Evolutionary conservation across 2,888 invertebrate genomes (phyloP).

Genomic region (Allacma fusca): DNA sequence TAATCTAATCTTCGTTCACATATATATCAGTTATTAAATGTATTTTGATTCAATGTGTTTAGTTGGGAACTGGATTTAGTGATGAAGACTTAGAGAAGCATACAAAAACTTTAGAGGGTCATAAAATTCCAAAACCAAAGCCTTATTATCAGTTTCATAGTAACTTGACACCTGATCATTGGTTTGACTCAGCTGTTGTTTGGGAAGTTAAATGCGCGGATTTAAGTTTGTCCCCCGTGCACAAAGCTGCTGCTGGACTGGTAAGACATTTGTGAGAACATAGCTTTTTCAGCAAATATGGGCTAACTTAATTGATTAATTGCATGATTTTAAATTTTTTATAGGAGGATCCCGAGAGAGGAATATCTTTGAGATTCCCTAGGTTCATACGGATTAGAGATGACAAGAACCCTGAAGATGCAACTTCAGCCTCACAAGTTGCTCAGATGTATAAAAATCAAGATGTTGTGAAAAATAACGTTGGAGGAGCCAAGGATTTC

Average conservation of each 20-base stretch:
- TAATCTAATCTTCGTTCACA: no score
- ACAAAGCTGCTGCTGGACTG: slow-evolving; percentile 86
- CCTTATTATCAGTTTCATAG: slow-evolving; percentile 82
- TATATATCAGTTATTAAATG: slow-evolving; percentile 23
- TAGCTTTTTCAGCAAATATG: no score
- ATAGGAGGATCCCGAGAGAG: slow-evolving; percentile 84
- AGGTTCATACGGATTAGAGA: slow-evolving; percentile 88
- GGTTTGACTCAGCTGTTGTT: slow-evolving; percentile 86
- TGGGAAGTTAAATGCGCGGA: slow-evolving; percentile 99
- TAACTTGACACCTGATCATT: slow-evolving; percentile 80
- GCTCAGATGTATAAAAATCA: slow-evolving; percentile 90
- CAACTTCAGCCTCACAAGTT: slow-evolving; percentile 88
- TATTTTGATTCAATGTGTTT: slow-evolving; percentile 40
- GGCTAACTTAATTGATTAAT: no score
- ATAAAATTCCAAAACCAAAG: slow-evolving; percentile 78
- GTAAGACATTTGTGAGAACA: slow-evolving; percentile 67
- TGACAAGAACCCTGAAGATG: slow-evolving; percentile 92
- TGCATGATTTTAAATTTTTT: no score
- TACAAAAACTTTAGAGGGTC: slow-evolving; percentile 77
- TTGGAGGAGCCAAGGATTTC: slow-evolving; percentile 62
- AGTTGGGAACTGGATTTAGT: slow-evolving; percentile 92
- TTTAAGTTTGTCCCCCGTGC: slow-evolving; percentile 93
- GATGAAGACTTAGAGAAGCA: slow-evolving; percentile 87
- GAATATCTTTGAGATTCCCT: slow-evolving; percentile 95
- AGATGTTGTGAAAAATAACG: slow-evolving; percentile 84